Conservation (phyloP, 2,113 vertebrate species). For the Charina bottae region DNA sequence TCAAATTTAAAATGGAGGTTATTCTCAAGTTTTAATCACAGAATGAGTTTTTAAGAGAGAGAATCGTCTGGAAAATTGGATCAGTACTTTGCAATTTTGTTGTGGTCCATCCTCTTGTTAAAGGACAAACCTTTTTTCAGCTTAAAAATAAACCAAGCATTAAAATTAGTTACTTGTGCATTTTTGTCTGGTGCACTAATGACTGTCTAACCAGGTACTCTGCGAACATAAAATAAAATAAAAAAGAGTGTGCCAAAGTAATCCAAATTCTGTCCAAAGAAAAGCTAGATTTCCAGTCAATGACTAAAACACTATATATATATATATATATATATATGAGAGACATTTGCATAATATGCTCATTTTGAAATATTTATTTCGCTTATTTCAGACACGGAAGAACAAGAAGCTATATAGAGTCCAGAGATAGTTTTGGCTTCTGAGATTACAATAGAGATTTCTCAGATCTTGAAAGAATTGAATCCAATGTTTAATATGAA, state of each 20-base stretch:
- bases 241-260: neutral
- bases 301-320: too few species aligned
- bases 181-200: neutral
- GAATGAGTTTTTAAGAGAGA: neutral
- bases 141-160: conserved; percentile 3
- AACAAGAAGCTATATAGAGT: neutral
- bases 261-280: neutral
- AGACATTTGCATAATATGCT: neutral
- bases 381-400: neutral
- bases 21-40: neutral
- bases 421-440: neutral
- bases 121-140: neutral
- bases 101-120: neutral
- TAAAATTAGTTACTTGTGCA: neutral
- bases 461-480: neutral
- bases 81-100: neutral
- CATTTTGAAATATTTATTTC: neutral
- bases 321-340: neutral
- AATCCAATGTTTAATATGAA: neutral
- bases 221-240: neutral
- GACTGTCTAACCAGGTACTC: neutral
- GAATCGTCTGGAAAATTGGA: neutral
- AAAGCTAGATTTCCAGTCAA: neutral
- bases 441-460: neutral
- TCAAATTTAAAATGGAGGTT: neutral